Percentiles rank a stretch among this genome's conserved stretches.
Conservation (phyloP, 2,113 vertebrate species). For the Anolis sagrei region DNA sequence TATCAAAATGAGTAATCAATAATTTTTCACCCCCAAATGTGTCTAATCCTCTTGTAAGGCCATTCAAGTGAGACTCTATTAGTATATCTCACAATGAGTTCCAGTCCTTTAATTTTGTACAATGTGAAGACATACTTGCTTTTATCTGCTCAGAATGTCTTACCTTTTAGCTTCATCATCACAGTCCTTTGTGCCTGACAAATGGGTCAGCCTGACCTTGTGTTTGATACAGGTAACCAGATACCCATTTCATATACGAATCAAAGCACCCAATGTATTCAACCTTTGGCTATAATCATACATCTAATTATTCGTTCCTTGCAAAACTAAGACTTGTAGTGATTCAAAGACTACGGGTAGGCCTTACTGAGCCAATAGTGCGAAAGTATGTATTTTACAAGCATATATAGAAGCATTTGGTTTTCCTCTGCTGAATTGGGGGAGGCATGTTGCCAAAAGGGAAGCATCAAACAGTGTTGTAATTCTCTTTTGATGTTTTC, state of each 20-base stretch:
- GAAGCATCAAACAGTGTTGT: slow-evolving; percentile 62
- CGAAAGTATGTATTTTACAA: slow-evolving; percentile 38
- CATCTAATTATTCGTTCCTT: not conserved
- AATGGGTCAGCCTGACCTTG: not conserved
- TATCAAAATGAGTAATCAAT: too few species aligned
- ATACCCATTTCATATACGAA: not conserved
- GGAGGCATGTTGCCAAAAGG: slow-evolving; percentile 61
- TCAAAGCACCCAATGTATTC: not conserved
- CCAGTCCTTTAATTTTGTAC: too few species aligned
- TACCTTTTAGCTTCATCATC: not conserved
- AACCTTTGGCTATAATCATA: not conserved
- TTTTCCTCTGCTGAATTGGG: slow-evolving; percentile 55
- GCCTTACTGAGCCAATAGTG: slow-evolving; percentile 27
- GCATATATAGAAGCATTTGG: slow-evolving; percentile 53
- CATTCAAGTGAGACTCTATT: too few species aligned
- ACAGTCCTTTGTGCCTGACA: not conserved
- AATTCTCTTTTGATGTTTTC: slow-evolving; percentile 67
- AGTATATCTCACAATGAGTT: too few species aligned
- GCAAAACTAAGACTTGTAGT: not conserved
- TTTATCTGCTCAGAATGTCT: too few species aligned
- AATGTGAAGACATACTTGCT: too few species aligned
- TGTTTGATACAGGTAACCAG: not conserved
- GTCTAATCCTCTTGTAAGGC: too few species aligned
- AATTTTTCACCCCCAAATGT: too few species aligned
- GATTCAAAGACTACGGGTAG: slow-evolving; percentile 44